A percentile compares a stretch with the other conserved stretches of the same genome.
These are phyloP conservation scores for Tiliqua scincoides DNA, from an alignment of 2,113 vertebrate species.

Conservation along the genomic window DNA sequence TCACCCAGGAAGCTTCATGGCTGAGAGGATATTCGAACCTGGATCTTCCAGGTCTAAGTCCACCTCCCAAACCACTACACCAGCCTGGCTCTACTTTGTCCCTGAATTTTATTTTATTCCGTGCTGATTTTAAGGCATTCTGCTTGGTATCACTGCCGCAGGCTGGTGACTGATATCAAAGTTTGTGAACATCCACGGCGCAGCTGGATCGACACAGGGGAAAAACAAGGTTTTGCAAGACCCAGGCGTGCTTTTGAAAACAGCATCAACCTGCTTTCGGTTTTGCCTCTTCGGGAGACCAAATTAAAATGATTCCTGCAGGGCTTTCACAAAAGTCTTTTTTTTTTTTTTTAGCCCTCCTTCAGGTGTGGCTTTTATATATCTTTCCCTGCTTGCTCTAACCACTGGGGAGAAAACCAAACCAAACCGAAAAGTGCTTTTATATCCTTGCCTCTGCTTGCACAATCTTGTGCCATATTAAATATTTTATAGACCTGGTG, in stretches of 20 bases:
- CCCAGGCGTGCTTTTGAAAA: conserved; percentile 2
- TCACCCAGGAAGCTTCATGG: no score
- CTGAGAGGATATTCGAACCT: no score
- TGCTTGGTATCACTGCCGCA: conserved; percentile 13
- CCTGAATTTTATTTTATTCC: conserved; percentile 20
- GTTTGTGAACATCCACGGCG: background rate
- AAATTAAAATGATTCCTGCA: conserved; percentile 2
- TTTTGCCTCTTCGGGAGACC: background rate
- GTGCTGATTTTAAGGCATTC: conserved; percentile 22
- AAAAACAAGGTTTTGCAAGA: background rate
- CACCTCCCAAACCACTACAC: no score
- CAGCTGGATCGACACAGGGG: background rate
- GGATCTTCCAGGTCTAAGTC: no score
- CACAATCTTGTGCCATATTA: conserved; percentile 12
- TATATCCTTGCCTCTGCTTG: conserved; percentile 5
- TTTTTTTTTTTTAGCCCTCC: background rate
- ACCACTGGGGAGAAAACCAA: background rate
- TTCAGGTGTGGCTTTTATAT: background rate
- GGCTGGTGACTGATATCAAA: background rate
- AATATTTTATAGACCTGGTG: conserved; percentile 36
- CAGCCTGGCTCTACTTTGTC: background rate
- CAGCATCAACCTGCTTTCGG: background rate
- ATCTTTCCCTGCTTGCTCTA: background rate
- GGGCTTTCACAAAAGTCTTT: background rate
- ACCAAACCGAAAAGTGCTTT: conserved; percentile 1